Base-by-base conservation (phyloP, 2,797 vertebrate genomes). In the Neostethus bicornis region DNA sequence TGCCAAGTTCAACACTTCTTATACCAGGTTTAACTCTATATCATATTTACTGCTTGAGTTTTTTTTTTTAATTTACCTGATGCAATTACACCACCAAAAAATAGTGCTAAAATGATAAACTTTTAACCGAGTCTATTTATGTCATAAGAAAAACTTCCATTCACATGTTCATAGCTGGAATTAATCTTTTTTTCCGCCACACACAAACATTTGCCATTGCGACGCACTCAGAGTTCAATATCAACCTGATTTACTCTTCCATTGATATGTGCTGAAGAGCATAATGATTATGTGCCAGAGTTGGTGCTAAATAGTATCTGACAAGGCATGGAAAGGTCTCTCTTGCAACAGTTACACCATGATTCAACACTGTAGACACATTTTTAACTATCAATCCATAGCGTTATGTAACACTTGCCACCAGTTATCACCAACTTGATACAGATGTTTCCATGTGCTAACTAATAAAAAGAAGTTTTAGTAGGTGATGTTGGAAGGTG, bases 261-360 rank as follows among this genome's bases (percentile, higher is more conserved):
- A 89, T 77, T 88, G 88, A 88, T 79, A 81, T 80, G 75, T 76
- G 81, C 81, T 75, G 72, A 71, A 80, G 77, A 84, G 78, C 66
- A 61, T 90, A 92, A 91, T 84, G 90, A 92, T 92, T 90, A 89
- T 90, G 81, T 90, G 91, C 81, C 91, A 91, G 64, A 60, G 75
- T 77, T 73, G 61, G 74, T 85, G 82, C 80, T 85, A 84, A 89
- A 90, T 75, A 85, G 80, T 89, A 91, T 89, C 80, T 90, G 89
- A 91, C 85, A 81, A 75, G 73, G 77, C 69, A 73, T 81, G 80
- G 77, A 88, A 86, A 87, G 75, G 81, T 70, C 79, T 90, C 81
- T 72, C 67, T 60, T 89, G 67, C 70, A 85, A 88, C 84, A 87
- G 66, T 61, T 83, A 74, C 73, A 82, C 66, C 75, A 29, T 62